Percentiles rank a stretch among this genome's conserved stretches.
These are phyloP conservation scores for Bombylius discolor DNA, from an alignment of 2,888 invertebrate genomes.

Conservation along the genomic window DNA sequence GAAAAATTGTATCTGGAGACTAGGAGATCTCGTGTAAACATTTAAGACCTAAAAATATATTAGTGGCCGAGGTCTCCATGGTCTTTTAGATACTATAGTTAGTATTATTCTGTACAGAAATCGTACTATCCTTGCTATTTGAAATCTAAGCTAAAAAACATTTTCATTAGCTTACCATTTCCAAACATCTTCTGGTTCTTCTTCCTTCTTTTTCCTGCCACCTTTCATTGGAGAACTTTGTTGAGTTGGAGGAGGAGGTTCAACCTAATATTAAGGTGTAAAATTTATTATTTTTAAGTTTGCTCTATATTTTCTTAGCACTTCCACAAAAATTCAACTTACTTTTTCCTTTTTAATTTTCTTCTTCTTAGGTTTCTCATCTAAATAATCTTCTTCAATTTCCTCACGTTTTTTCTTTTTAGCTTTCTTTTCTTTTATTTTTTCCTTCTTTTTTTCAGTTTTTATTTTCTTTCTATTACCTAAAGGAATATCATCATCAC, in stretches of 20 bases:
- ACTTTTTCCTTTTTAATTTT: constrained; percentile 31
- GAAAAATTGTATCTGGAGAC: no score
- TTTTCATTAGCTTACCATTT: constrained; percentile 55
- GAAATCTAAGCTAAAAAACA: no score
- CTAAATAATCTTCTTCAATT: constrained; percentile 44
- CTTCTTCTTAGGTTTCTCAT: constrained; percentile 46
- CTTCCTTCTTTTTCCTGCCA: constrained; percentile 60
- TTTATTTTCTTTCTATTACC: constrained; percentile 54
- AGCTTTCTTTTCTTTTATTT: constrained; percentile 32
- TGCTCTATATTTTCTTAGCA: neutral
- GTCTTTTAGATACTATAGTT: no score
- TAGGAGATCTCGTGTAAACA: no score
- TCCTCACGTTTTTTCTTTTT: constrained; percentile 45
- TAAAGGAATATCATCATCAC: constrained; percentile 58
- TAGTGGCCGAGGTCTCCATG: no score
- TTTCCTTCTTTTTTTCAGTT: constrained; percentile 48
- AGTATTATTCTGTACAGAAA: no score
- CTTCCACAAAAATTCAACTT: neutral
- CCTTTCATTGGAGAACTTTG: constrained; percentile 42
- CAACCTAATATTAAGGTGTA: no score
- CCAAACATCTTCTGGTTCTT: constrained; percentile 76
- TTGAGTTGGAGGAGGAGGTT: neutral
- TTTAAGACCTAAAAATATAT: no score
- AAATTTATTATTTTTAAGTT: no score
- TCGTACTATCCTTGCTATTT: no score